Conservation (phyloP, 2,113 vertebrate genomes). For the Laticauda laticaudata region DNA sequence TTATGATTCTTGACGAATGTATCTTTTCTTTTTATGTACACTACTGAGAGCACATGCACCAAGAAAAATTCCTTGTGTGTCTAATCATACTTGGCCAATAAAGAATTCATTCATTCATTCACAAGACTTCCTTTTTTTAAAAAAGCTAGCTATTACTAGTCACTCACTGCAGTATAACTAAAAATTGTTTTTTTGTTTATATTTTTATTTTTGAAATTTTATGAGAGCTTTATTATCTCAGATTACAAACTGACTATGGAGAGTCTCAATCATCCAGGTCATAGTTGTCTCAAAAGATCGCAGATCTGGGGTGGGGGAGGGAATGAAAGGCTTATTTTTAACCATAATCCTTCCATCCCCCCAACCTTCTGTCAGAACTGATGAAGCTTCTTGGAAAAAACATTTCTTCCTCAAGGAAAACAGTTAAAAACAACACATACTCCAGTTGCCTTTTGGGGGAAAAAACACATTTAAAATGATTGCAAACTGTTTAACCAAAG, state of each 20-base stretch:
- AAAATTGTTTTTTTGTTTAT: neutral
- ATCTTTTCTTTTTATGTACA: too few species aligned
- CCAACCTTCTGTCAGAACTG: neutral
- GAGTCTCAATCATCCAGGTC: neutral
- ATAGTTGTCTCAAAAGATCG: neutral
- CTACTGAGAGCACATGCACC: too few species aligned
- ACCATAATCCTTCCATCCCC: neutral
- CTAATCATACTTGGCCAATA: too few species aligned
- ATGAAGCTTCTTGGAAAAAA: neutral
- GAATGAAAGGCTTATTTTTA: neutral
- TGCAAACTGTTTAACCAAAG: neutral
- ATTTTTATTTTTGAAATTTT: neutral
- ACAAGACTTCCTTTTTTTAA: too few species aligned
- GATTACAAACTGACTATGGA: neutral
- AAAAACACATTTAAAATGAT: neutral
- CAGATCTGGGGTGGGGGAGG: too few species aligned
- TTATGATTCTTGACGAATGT: too few species aligned
- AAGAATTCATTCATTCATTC: too few species aligned
- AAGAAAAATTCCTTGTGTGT: too few species aligned
- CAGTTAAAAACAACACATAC: neutral
- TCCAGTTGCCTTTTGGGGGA: neutral
- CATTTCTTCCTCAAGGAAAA: neutral
- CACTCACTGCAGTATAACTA: too few species aligned
- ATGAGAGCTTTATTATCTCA: neutral
- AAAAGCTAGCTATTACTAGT: too few species aligned